Conservation (phyloP, 2,888 invertebrate species). For the Matsumyia berberina region DNA sequence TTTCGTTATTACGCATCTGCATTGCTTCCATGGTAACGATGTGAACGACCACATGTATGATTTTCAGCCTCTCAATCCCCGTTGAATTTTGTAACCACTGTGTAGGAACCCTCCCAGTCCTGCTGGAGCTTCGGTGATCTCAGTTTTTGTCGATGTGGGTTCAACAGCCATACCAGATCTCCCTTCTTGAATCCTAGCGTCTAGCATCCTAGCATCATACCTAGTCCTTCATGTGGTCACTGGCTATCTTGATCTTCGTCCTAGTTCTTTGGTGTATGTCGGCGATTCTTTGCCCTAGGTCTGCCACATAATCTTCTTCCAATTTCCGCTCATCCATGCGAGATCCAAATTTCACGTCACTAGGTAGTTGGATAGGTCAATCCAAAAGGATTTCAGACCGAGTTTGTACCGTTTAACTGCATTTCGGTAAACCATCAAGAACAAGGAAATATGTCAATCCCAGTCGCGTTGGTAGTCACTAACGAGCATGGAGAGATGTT, state of each 20-base stretch:
- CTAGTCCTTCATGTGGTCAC: slow-evolving; percentile 9
- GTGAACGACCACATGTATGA: too few species aligned
- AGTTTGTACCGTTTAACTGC: too few species aligned
- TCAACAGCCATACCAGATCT: slow-evolving; percentile 27
- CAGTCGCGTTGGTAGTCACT: too few species aligned
- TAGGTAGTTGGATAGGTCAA: slow-evolving; percentile 80
- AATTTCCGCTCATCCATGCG: neutral
- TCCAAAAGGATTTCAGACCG: too few species aligned
- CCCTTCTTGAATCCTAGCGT: slow-evolving; percentile 81
- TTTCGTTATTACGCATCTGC: too few species aligned
- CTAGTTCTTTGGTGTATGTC: neutral
- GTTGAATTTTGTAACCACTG: too few species aligned
- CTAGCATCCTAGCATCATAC: neutral
- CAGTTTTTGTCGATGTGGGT: neutral
- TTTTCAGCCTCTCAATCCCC: too few species aligned
- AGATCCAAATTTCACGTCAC: neutral
- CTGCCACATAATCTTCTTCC: neutral
- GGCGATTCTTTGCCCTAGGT: neutral
- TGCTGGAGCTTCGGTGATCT: too few species aligned
- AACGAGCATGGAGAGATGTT: neutral
- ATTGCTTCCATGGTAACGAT: too few species aligned
- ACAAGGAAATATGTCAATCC: too few species aligned
- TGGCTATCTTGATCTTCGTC: neutral
- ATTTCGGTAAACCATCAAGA: too few species aligned
- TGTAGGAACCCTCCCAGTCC: too few species aligned